Base-by-base conservation (phyloP, 2,797 vertebrate species). In the Odontamblyopus lacepedii region DNA sequence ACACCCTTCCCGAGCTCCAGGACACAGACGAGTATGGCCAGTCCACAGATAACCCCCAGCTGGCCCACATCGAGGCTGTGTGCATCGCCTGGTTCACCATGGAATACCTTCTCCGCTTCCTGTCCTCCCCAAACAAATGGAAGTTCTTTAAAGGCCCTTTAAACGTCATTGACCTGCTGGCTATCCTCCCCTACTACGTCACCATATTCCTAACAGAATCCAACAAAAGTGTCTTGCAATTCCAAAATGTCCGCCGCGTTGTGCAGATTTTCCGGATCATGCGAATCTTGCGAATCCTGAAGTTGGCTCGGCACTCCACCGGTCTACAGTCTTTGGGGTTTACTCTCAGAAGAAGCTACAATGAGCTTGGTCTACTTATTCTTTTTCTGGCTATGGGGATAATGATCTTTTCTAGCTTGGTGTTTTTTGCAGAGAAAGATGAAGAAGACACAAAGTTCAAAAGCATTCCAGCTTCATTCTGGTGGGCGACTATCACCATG, bases 401-500 rank as follows among this genome's bases (percentile, higher is more conserved):
- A 91, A 99, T 99, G 98, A 99, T 99, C 76, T 99, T 99, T 88
- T 99, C 98, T 57, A 99, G 98, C 89, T 93, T 99, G 74, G 98
- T 99, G 69, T 99, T 99, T 91, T 99, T 99, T 83, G 98, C 98
- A 0, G 98, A 99, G 90, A 99, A 99, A 82, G 98, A 99, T 8
- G 98, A 99, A 81, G 97, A 98, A 48, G 98, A 98, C 87, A 99
- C 98, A 81, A 99, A 99, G 92, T 99, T 99, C 88, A 99, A 99
- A 89, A 99, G 98, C 89, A 99, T 99, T 79, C 98, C 98, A 27
- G 98, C 98, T 75, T 99, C 98, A 27, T 99, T 99, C 91, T 99
- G 98, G 98, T 99, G 98, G 98, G 98, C 98, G 71, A 99, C 98
- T 44, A 99, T 99, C 85, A 99, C 98, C 48, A 99, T 99, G 98